Percentiles rank a stretch among this genome's conserved stretches.
These are phyloP conservation scores for Neuroterus valhalla DNA, from an alignment of 1,140 invertebrate species.

Conservation along the genomic window DNA sequence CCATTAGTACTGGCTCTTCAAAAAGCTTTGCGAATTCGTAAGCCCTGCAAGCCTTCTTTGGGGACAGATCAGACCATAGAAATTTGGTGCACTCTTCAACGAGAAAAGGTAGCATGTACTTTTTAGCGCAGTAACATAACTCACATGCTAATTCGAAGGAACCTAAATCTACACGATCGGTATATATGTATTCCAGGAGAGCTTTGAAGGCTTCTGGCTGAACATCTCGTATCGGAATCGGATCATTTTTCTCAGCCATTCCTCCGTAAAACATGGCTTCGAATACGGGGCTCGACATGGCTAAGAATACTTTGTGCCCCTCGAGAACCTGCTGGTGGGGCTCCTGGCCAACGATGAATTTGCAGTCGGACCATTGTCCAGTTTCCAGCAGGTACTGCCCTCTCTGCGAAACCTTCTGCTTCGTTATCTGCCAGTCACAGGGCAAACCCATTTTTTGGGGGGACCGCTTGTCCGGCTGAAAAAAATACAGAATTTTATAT, in stretches of 20 bases:
- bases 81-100: constrained; percentile 87
- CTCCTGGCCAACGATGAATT: constrained; percentile 87
- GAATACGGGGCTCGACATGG: constrained; percentile 89
- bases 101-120: constrained; percentile 89
- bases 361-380: constrained; percentile 87
- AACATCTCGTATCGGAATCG: constrained; percentile 87
- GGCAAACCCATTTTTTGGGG: constrained; percentile 60
- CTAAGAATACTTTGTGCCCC: constrained; percentile 87
- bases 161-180: constrained; percentile 84
- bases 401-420: constrained; percentile 81
- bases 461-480: background rate
- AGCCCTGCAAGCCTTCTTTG: constrained; percentile 87
- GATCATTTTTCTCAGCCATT: constrained; percentile 82
- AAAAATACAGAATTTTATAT: no score
- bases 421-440: constrained; percentile 83
- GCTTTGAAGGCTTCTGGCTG: constrained; percentile 89
- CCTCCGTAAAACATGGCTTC: constrained; percentile 87
- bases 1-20: constrained; percentile 86
- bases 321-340: constrained; percentile 83
- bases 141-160: constrained; percentile 90
- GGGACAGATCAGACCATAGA: constrained; percentile 85
- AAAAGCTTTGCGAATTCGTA: constrained; percentile 91
- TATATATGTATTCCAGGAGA: constrained; percentile 88
- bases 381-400: constrained; percentile 83
- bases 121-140: constrained; percentile 90